Base-by-base conservation (phyloP, 1,140 invertebrate genomes). In the Drosophila pseudoananassae region DNA sequence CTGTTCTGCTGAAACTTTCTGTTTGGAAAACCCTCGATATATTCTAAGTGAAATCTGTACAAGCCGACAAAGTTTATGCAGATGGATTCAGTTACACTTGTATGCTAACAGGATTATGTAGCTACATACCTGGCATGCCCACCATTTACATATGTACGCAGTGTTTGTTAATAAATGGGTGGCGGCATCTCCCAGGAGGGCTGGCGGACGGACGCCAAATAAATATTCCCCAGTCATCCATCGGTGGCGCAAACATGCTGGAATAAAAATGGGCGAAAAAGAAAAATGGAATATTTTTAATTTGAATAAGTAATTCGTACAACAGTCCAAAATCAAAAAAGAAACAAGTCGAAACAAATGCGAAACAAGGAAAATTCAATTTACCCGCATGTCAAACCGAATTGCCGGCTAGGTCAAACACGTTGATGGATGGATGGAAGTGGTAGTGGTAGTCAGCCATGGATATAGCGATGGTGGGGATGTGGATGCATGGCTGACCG, bases 361-460 rank as follows among this genome's bases (percentile, higher is more conserved):
- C 84, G 87, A 85, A 83, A 89, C 81, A 89, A 90, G 76, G 81
- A 78, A 90, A 89, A 89, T 89, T 89, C 85, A 89, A 89, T 89
- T 89, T 89, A 90, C 77, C 82, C 87, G 85, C 85, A 89, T 89
- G 85, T 89, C 85, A 90, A 90, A 76, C 85, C 85, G 81, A 90
- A 89, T 90, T 85, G 85, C 84, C 81, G 85, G 81, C 77, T 90
- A 89, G 85, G 85, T 89, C 85, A 89, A 90, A 89, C 87, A 90
- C 68, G 74, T 90, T 90, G 85, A 85, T 85, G 85, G 77, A 89
- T 90, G 85, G 73, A 74, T 73, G 81, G 45, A 68, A 53, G 14
- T 46, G 43, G 15, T 17, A 43, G 40, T 43, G 40, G n/a, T 43
- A 15, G 40, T 10, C 20, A 20, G 20, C 20, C 20, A 20, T 20